These are phyloP conservation scores for Ametastegia equiseti DNA, from an alignment of 2,888 invertebrate genomes.

Conservation along the genomic window DNA sequence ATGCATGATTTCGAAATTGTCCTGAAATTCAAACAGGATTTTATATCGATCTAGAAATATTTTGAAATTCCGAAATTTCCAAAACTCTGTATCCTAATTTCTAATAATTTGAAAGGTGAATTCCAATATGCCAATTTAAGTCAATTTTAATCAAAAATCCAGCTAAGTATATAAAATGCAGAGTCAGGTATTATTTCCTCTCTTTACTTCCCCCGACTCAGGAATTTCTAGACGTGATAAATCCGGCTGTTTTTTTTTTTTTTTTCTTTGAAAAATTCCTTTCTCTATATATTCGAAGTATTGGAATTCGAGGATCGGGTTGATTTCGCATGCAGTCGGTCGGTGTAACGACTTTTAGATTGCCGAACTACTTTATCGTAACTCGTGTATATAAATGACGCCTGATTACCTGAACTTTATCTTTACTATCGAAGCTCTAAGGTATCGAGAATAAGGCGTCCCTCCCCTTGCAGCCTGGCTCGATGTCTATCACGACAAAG, in stretches of 20 bases:
- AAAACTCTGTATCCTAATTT: too few relatives aligned
- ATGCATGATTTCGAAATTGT: too few relatives aligned
- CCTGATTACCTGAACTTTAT: conserved; percentile 35
- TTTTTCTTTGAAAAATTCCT: neutral
- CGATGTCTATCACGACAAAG: neutral
- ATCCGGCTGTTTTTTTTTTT: neutral
- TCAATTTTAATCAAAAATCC: too few relatives aligned
- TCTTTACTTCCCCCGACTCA: too few relatives aligned
- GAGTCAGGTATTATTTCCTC: neutral
- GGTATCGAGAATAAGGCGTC: neutral
- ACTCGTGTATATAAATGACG: conserved; percentile 39
- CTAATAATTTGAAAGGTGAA: too few relatives aligned
- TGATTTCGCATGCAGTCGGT: neutral
- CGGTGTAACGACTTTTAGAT: conserved; percentile 30
- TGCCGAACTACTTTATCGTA: conserved; percentile 33
- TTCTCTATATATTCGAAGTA: neutral
- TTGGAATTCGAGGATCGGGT: neutral
- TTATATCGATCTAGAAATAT: too few relatives aligned
- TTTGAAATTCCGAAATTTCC: too few relatives aligned
- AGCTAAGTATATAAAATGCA: neutral
- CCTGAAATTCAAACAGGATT: too few relatives aligned
- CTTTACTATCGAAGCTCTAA: conserved; percentile 38
- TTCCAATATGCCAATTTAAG: too few relatives aligned
- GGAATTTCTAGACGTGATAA: conserved; percentile 22
- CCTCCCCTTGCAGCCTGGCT: neutral